phyloP scores from a whole-genome alignment of 2,888 invertebrate species.

The Agrilus cyanescens region DNA sequence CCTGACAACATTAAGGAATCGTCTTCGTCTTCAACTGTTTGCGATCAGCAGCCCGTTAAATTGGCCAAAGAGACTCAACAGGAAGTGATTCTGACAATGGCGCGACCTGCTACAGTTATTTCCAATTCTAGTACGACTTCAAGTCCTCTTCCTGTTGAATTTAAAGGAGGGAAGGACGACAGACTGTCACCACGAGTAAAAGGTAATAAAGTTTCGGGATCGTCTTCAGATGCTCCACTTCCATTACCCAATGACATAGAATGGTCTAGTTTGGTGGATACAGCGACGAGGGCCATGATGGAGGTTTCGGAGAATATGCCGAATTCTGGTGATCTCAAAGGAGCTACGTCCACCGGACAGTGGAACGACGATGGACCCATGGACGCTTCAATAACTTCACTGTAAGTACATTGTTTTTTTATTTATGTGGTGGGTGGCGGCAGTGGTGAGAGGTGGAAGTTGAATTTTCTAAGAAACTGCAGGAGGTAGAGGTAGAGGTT shows the following conservation, averaged over 20 bases:
- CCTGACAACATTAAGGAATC: conserved; percentile 49
- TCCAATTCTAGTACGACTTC: conserved; percentile 49
- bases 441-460: too few relatives aligned
- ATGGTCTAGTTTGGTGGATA: conserved; percentile 71
- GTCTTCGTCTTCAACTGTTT: conserved; percentile 11
- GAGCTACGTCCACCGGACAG: conserved; percentile 15
- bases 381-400: conserved; percentile 32
- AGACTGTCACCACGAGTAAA: conserved; percentile 35
- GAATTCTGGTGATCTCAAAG: conserved; percentile 19
- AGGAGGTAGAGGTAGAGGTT: too few relatives aligned
- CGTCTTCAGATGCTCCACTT: conserved; percentile 30
- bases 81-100: conserved; percentile 52
- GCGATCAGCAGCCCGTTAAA: conserved; percentile 10
- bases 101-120: conserved; percentile 53
- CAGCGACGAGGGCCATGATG: conserved; percentile 52
- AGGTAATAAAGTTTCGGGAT: conserved; percentile 22
- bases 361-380: conserved; percentile 34
- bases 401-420: conserved; percentile 26
- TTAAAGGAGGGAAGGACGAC: conserved; percentile 45
- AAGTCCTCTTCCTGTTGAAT: conserved; percentile 44
- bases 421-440: too few relatives aligned
- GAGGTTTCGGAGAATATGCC: conserved; percentile 18
- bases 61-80: conserved; percentile 30
- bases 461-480: too few relatives aligned
- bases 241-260: conserved; percentile 62